These are phyloP conservation scores for Nanorana parkeri DNA, from an alignment of 2,113 vertebrate species.

Conservation along the genomic window DNA sequence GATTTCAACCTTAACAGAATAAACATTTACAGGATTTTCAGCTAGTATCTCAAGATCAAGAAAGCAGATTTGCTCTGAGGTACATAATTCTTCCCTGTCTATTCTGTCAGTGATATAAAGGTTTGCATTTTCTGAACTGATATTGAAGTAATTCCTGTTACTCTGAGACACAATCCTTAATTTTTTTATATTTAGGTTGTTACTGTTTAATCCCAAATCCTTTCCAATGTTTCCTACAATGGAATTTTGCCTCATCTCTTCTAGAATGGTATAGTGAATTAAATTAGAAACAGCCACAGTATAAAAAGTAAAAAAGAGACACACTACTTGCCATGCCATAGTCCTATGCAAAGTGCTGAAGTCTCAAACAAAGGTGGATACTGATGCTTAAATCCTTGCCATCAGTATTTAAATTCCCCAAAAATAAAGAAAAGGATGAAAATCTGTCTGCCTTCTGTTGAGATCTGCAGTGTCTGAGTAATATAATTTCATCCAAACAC, in stretches of 20 bases:
- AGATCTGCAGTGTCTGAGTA: slow-evolving; percentile 1
- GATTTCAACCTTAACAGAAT: slow-evolving; percentile 51
- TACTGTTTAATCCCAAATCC: slow-evolving; percentile 67
- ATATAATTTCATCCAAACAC: not conserved
- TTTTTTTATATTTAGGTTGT: slow-evolving; percentile 60
- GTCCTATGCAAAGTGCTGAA: not conserved
- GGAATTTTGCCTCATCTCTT: slow-evolving; percentile 70
- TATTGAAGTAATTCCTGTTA: slow-evolving; percentile 33
- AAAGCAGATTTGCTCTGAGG: slow-evolving; percentile 64
- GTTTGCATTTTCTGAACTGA: slow-evolving; percentile 60
- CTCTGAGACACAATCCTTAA: slow-evolving; percentile 65
- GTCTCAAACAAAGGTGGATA: not conserved
- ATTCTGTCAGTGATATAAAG: slow-evolving; percentile 67
- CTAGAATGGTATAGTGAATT: slow-evolving; percentile 68
- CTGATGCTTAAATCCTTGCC: not conserved
- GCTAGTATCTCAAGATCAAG: slow-evolving; percentile 70
- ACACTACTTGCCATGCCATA: slow-evolving; percentile 48
- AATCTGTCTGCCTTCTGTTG: not conserved
- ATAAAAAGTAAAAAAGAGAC: slow-evolving; percentile 44
- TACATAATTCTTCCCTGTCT: slow-evolving; percentile 70
- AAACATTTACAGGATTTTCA: slow-evolving; percentile 63
- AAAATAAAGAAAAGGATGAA: not conserved
- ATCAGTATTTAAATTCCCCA: too few relatives aligned
- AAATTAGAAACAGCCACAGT: slow-evolving; percentile 50
- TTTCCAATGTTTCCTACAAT: slow-evolving; percentile 69